Conservation (phyloP, 2,797 vertebrate species). For the Pantherophis alleghaniensis region DNA sequence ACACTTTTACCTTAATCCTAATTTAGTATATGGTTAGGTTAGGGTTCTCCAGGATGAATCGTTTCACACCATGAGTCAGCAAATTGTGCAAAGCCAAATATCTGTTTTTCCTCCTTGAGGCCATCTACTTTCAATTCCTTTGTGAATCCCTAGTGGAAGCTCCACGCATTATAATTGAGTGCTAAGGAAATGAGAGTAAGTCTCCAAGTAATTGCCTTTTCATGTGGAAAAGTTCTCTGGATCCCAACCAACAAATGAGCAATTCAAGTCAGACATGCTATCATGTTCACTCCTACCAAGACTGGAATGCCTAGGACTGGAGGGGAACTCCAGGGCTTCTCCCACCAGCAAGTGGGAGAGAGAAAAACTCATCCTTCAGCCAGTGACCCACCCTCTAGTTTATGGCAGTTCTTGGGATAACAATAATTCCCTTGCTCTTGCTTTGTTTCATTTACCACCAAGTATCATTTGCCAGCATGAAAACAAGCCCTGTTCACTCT, state of each 20-base stretch:
- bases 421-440: not conserved
- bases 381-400: not conserved
- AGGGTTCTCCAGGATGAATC: not conserved
- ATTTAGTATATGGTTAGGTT: not conserved
- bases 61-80: not conserved
- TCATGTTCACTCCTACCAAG: not conserved
- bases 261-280: not conserved
- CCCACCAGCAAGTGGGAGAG: not conserved
- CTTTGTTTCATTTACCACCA: not conserved
- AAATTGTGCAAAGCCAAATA: not conserved
- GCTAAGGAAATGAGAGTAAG: not conserved
- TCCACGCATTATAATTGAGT: not conserved
- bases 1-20: not conserved
- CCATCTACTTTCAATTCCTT: constrained; percentile 5
- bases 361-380: not conserved
- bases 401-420: not conserved
- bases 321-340: not conserved
- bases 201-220: not conserved
- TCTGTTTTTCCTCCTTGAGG: constrained; percentile 23
- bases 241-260: not conserved
- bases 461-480: not conserved
- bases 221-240: not conserved
- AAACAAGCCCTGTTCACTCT: not conserved
- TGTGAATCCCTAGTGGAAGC: not conserved
- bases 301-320: not conserved